Evolutionary conservation across 2,888 invertebrate species (phyloP).

Genomic region (Teinopalpus imperialis): DNA sequence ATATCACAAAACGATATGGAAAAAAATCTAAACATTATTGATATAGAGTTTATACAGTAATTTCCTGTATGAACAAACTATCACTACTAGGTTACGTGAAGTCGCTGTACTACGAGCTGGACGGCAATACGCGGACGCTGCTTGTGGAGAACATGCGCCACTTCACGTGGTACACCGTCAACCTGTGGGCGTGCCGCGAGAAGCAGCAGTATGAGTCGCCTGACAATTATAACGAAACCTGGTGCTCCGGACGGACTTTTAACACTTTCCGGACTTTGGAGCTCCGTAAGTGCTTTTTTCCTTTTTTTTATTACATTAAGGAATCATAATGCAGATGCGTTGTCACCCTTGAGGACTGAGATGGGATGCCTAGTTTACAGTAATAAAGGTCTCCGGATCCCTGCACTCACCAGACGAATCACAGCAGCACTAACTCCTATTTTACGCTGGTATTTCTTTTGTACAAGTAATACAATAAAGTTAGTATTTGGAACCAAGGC

Average conservation of each 20-base stretch:
- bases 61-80: constrained; percentile 5
- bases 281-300: constrained; percentile 43
- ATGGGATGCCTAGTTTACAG: no score
- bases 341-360: background rate
- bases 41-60: background rate
- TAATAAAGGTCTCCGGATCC: no score
- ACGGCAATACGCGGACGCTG: constrained; percentile 66
- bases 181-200: constrained; percentile 89
- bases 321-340: background rate
- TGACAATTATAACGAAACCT: constrained; percentile 52
- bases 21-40: background rate
- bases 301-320: no score
- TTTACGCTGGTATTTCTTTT: no score
- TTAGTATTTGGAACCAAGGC: no score
- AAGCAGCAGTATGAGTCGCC: constrained; percentile 77
- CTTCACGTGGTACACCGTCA: constrained; percentile 89
- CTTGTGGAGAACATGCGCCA: constrained; percentile 83
- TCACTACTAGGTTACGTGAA: constrained; percentile 53
- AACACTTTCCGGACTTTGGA: constrained; percentile 65
- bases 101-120: constrained; percentile 67
- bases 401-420: no score
- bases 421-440: no score
- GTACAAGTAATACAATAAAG: no score
- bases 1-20: no score
- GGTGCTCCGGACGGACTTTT: constrained; percentile 75